A percentile compares a stretch with the other conserved stretches of the same genome.
phyloP scores from a whole-genome alignment of 2,888 invertebrate species.

The Himalopsyche kuldschensis region DNA sequence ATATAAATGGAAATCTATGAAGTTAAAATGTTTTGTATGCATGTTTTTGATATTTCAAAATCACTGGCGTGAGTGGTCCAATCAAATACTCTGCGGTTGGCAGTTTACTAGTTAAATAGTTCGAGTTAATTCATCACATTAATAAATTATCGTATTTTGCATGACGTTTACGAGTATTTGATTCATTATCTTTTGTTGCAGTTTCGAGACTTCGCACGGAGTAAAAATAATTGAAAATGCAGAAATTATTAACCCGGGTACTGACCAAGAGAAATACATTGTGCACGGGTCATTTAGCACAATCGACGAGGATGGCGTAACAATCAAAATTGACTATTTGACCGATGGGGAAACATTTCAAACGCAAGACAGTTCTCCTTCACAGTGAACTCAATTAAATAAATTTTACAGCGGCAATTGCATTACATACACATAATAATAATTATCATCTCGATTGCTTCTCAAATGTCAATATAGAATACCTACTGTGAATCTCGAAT shows the following conservation, averaged over 20 bases:
- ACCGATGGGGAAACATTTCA: conserved; percentile 50
- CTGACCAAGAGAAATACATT: conserved; percentile 55
- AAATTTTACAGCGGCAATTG: not conserved
- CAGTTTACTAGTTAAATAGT: no score
- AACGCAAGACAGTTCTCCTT: conserved; percentile 43
- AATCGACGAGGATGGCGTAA: conserved; percentile 56
- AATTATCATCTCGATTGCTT: not conserved
- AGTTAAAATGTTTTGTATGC: no score
- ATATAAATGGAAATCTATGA: no score
- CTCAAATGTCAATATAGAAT: not conserved
- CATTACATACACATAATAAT: not conserved
- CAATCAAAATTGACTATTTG: conserved; percentile 52
- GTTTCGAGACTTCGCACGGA: conserved; percentile 60
- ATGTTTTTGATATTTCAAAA: no score
- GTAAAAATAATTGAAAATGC: conserved; percentile 58
- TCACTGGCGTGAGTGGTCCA: no score
- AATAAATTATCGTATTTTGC: not conserved
- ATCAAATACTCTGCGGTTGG: no score
- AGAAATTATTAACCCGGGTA: conserved; percentile 54
- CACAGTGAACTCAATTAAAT: not conserved
- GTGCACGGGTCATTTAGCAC: conserved; percentile 58
- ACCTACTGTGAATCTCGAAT: no score
- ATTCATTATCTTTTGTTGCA: conserved; percentile 31
- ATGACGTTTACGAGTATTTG: not conserved
- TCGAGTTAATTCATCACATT: not conserved